Conservation (phyloP, 2,888 invertebrate genomes). For the Lithophane socia region DNA sequence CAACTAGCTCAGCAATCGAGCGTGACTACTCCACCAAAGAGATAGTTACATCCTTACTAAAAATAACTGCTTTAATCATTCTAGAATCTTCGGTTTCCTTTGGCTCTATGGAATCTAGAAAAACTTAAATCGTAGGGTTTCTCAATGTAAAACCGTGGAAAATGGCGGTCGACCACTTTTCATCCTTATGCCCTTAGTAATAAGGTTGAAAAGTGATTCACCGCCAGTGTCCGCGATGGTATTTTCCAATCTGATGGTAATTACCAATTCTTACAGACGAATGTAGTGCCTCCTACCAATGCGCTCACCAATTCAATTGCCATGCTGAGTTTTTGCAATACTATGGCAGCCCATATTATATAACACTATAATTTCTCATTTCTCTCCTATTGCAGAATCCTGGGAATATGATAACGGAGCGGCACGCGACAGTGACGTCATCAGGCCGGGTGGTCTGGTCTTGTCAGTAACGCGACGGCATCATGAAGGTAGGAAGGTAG, state of each 20-base stretch:
- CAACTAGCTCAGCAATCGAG: background rate
- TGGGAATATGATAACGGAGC: background rate
- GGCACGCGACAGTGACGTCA: constrained; percentile 30
- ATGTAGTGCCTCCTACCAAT: background rate
- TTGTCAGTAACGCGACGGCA: constrained; percentile 8
- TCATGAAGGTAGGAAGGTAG: too few relatives aligned
- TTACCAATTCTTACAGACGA: background rate
- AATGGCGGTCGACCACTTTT: too few relatives aligned
- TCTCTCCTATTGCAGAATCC: background rate
- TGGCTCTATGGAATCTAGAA: background rate
- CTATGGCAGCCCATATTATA: background rate
- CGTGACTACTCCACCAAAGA: background rate
- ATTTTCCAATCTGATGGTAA: background rate
- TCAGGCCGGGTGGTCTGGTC: constrained; percentile 5
- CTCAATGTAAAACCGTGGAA: background rate
- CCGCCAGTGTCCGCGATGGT: background rate
- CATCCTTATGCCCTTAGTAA: too few relatives aligned
- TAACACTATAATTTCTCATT: background rate
- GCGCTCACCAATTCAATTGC: background rate
- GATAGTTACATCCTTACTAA: background rate
- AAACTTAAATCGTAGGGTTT: background rate
- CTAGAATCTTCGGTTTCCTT: background rate
- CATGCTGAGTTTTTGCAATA: background rate
- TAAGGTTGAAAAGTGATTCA: too few relatives aligned
- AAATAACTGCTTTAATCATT: background rate